Evolutionary conservation across 2,888 invertebrate genomes (phyloP), one percentile per base, ranked within the genome.

Genomic region (Clanis bilineata): DNA sequence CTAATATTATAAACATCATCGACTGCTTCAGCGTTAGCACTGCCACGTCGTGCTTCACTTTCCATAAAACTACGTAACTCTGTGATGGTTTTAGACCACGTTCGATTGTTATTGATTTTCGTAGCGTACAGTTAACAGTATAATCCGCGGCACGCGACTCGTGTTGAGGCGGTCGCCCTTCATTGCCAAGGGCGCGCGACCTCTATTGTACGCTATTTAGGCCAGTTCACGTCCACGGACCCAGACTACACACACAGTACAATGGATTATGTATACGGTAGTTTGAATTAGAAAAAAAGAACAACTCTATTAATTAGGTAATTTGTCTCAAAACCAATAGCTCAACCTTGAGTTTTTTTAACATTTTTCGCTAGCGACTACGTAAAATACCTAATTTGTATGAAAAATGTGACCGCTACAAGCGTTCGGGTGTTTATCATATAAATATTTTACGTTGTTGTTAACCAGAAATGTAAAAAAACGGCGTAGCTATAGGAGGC

Each of bases 111-210:
- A 51, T 51, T 51, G 51, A 51, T 51, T 51, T 18, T 18, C 4
- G 51, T 28, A 7, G 2, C 25, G 32, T 51, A 51, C 15, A 28
- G n/a, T n/a, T n/a, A n/a, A n/a, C n/a, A 51, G 18, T 28, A 18
- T 15, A 32, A 28, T 2, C 32, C 9, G 25, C 18, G 51, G 51
- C 51, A 51, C 51, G 51, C 51, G 51, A 51, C 32, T 6, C 32
- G 32, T 18, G 28, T 4, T 1, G 28, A 28, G 47, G 25, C 51
- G 51, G 9, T 18, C 18, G 18, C 51, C 32, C 32, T 51, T 51
- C 51, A 51, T 21, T 51, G 51, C 51, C 51, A 51, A 51, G 51
- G 51, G 28, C 51, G 32, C 51, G 32, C 32, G 51, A 18, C 32
- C 32, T 51, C 18, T 18, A 18, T 28, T 18, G 51, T 51, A 9